Percentiles rank a stretch among this genome's conserved stretches.
These are phyloP conservation scores for Syngnathoides biaculeatus DNA, from an alignment of 2,113 vertebrate genomes.

Conservation along the genomic window DNA sequence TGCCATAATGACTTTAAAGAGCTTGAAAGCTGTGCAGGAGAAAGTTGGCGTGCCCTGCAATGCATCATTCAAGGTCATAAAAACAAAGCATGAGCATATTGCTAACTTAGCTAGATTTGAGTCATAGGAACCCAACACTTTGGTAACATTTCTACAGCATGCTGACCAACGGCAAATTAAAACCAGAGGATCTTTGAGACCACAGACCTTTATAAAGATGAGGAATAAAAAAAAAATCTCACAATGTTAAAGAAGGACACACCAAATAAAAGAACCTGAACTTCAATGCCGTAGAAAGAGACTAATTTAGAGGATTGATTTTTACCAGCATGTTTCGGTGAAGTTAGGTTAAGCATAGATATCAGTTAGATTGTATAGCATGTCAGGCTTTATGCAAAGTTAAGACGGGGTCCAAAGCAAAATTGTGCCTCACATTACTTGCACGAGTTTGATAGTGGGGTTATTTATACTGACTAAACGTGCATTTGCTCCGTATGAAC, in stretches of 20 bases:
- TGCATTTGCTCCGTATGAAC: too few species aligned
- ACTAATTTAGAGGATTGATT: not conserved
- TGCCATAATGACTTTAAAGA: not conserved
- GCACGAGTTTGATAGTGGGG: too few species aligned
- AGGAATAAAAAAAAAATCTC: not conserved
- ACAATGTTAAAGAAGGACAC: not conserved
- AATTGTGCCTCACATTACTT: too few species aligned
- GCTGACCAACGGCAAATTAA: not conserved
- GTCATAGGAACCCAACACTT: not conserved
- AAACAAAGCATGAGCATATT: not conserved
- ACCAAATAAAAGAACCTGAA: not conserved
- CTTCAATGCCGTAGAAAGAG: not conserved
- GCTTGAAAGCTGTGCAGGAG: not conserved
- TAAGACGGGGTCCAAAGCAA: too few species aligned
- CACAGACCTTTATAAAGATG: not conserved
- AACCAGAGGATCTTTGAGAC: not conserved
- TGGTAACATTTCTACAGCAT: not conserved
- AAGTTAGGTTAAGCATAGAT: not conserved
- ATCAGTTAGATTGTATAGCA: not conserved
- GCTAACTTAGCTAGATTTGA: not conserved
- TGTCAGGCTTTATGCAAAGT: not conserved
- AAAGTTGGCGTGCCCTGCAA: not conserved
- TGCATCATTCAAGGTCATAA: constrained; percentile 3
- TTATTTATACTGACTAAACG: too few species aligned
- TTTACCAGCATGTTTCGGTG: not conserved